Conservation (phyloP, 2,797 vertebrate species). For the Tapirus indicus region DNA sequence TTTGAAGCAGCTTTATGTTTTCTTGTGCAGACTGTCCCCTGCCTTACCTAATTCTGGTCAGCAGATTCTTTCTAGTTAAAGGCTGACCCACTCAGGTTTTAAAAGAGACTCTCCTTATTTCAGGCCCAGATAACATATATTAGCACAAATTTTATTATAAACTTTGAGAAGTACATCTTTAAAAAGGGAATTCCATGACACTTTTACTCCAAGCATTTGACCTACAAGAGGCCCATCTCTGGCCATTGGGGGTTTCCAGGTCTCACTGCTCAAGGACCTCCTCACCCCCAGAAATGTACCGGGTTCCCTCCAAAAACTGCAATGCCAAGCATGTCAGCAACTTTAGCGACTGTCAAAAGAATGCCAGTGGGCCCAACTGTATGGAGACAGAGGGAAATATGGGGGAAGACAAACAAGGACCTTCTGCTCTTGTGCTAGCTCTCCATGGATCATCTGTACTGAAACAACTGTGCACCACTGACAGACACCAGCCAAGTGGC, state of each 20-base stretch:
- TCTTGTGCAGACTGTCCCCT: background rate
- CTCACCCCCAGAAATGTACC: too few relatives aligned
- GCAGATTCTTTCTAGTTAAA: background rate
- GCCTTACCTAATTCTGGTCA: background rate
- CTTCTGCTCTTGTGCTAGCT: background rate
- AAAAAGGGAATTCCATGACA: background rate
- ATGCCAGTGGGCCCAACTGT: background rate
- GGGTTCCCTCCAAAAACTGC: background rate
- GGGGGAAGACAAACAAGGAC: background rate
- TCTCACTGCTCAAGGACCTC: background rate
- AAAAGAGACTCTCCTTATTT: background rate
- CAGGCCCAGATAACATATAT: background rate
- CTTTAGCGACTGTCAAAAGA: background rate
- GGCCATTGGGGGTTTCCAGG: background rate
- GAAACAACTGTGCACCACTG: background rate
- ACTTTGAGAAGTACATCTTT: background rate
- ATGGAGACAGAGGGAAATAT: background rate
- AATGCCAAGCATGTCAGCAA: background rate
- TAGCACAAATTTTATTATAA: background rate
- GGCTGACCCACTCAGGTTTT: background rate
- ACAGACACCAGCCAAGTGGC: background rate
- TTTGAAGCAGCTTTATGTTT: background rate
- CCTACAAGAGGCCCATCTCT: background rate
- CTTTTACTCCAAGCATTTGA: background rate
- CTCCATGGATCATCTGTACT: fast-evolving